Conservation (phyloP, 2,888 invertebrate species). For the Lochmaea capreae region DNA sequence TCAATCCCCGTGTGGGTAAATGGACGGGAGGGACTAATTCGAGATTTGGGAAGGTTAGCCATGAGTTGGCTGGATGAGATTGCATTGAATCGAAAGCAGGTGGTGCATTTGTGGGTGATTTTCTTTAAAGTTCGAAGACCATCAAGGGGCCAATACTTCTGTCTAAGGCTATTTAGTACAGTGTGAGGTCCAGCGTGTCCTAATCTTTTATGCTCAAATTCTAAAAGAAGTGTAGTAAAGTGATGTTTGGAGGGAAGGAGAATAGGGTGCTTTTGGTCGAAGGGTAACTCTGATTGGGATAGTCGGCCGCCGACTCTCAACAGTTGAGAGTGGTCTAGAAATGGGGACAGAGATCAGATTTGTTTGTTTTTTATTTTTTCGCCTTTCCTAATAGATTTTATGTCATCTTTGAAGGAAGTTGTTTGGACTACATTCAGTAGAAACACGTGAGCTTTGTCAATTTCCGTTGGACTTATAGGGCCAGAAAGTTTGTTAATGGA, state of each 20-base stretch:
- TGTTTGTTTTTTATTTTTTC: constrained; percentile 3
- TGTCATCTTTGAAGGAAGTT: constrained; percentile 8
- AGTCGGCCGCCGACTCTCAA: constrained; percentile 6
- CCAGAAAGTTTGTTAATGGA: not conserved
- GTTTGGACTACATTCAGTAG: not conserved
- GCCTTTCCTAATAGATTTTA: not conserved
- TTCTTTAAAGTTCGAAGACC: constrained; percentile 5
- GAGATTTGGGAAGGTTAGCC: too few species aligned
- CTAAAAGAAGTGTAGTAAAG: not conserved
- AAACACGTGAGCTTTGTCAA: not conserved
- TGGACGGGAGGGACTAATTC: too few species aligned
- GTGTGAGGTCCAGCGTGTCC: not conserved
- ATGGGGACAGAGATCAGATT: not conserved
- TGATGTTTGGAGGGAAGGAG: not conserved
- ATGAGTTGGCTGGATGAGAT: too few species aligned
- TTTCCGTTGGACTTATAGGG: not conserved
- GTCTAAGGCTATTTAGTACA: not conserved
- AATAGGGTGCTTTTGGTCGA: not conserved
- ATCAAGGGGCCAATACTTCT: constrained; percentile 6
- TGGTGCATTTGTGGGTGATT: constrained; percentile 1
- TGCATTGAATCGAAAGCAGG: not conserved
- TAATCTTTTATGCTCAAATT: not conserved
- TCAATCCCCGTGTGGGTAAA: not conserved
- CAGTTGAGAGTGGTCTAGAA: constrained; percentile 3
- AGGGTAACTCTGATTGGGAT: not conserved